These are phyloP conservation scores for Sebastes ruberrimus DNA, from an alignment of 2,797 vertebrate species.

Conservation along the genomic window DNA sequence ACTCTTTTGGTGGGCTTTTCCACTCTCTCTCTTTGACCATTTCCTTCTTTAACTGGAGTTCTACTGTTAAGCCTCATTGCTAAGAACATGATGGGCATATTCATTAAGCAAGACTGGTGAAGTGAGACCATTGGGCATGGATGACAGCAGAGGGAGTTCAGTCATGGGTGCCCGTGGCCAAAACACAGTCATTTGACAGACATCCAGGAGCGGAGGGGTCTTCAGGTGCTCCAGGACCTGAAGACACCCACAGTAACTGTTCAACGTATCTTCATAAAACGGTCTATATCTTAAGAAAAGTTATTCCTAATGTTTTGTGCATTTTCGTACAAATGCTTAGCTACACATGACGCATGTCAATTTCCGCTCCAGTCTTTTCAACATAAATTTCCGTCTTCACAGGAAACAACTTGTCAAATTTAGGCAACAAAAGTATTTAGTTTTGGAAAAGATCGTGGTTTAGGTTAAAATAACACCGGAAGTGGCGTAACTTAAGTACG, in stretches of 20 bases:
- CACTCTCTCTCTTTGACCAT: slow-evolving; percentile 20
- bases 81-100: slow-evolving; percentile 58
- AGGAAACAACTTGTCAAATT: too few relatives aligned
- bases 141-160: slow-evolving; percentile 16
- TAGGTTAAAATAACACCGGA: too few relatives aligned
- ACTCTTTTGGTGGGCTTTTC: slow-evolving; percentile 41
- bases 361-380: too few relatives aligned
- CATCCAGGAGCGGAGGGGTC: neutral
- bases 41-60: slow-evolving; percentile 7
- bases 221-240: neutral
- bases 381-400: too few relatives aligned
- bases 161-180: neutral
- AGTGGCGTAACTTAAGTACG: too few relatives aligned
- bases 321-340: rapidly evolving
- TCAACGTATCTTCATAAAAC: too few relatives aligned
- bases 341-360: too few relatives aligned
- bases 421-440: too few relatives aligned
- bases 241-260: neutral
- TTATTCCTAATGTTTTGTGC: too few relatives aligned
- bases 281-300: too few relatives aligned
- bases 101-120: slow-evolving; percentile 61
- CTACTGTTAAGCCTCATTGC: slow-evolving; percentile 22
- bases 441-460: too few relatives aligned
- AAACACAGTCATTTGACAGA: neutral
- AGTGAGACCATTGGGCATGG: slow-evolving; percentile 44